phyloP scores from a whole-genome alignment of 2,888 invertebrate genomes.

The Brenthis hecate region DNA sequence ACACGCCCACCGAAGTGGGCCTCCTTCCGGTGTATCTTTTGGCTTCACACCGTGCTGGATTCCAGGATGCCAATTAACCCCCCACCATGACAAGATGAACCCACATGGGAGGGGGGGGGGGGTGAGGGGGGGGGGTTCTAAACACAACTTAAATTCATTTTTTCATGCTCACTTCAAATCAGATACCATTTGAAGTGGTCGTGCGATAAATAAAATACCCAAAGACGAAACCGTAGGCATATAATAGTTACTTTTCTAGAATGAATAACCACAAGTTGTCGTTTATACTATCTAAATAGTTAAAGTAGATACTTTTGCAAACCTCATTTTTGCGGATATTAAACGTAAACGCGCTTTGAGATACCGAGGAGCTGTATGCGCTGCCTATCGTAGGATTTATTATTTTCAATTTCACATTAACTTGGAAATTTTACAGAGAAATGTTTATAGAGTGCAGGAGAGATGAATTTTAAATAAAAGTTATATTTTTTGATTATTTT shows the following conservation, averaged over 20 bases:
- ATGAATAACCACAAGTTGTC: constrained; percentile 7
- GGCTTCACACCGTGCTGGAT: no score
- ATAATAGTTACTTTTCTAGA: background rate
- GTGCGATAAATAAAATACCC: no score
- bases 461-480: constrained; percentile 16
- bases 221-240: no score
- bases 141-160: no score
- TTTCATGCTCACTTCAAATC: no score
- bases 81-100: no score
- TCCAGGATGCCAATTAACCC: no score
- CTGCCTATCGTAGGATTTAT: constrained; percentile 25
- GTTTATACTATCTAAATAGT: constrained; percentile 12
- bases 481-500: background rate
- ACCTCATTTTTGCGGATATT: constrained; percentile 35
- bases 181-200: no score
- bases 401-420: constrained; percentile 29
- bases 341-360: constrained; percentile 30
- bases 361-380: constrained; percentile 15
- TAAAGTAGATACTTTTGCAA: constrained; percentile 18
- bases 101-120: no score
- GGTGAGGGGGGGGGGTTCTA: no score
- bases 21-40: no score
- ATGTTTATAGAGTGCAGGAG: constrained; percentile 11
- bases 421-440: constrained; percentile 9
- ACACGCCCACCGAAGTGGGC: no score